Base-by-base conservation (phyloP, 2,797 vertebrate species). In the Paguma larvata region DNA sequence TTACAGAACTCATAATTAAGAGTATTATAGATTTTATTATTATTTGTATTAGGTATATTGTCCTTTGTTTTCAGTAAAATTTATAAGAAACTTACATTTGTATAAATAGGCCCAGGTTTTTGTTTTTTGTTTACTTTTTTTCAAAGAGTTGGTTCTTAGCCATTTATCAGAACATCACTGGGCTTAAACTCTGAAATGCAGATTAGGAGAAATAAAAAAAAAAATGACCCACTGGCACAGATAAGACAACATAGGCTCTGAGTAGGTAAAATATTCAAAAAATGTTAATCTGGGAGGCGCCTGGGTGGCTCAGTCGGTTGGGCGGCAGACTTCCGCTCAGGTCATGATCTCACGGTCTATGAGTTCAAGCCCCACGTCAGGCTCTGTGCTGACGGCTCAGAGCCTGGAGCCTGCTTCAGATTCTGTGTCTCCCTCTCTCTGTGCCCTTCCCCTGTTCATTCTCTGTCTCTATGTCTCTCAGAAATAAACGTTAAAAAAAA, bases 31-130 rank as follows among this genome's bases (percentile, higher is more conserved):
- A 73, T 77, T 82, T 56, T 80, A 70, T 82, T 92, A 56, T 27
- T 51, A 72, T 68, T 41, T 80, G 1, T 72, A 34, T 73, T 19
- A 56, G 16, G 8, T 77, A 0, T 25, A 91, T 2, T 34, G 84
- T 56, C 6, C 9, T 87, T 89, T 82, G 32, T 41, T 32, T 77
- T 75, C 38, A 86, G 67, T 67, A 89, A 89, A 78, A 82, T 73
- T 46, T 63, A 41, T 34, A 63, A 44, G 48, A 95, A 89, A 3
- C 13, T 13, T 88, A 1, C 10, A 38, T 32, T 13, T 59, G 30
- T 59, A 9, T 41, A 30, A 27, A 27, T 18, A 34, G 6, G 27
- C 2, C 38, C 8, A 38, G 51, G 51, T 48, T 9, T 25, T 63
- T 1, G 10, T 48, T 13, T 48, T 48, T 8, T 23, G 51, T 21